Evolutionary conservation across 2,113 vertebrate genomes (phyloP).

Genomic region (Illadopsis cleaveri): DNA sequence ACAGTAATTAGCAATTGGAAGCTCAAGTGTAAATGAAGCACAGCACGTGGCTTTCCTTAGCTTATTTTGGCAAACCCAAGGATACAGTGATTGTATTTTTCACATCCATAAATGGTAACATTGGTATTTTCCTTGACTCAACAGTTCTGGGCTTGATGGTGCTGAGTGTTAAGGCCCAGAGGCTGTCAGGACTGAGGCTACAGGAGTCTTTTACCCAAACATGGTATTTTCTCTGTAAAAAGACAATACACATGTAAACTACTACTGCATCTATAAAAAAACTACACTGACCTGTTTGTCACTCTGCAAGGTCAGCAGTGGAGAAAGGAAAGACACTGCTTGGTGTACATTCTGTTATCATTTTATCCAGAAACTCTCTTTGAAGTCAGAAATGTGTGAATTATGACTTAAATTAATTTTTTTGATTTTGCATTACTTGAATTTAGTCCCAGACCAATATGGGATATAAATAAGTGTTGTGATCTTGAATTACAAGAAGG

Average conservation of each 20-base stretch:
- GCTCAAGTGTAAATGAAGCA: not conserved
- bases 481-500: conserved; percentile 17
- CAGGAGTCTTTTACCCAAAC: not conserved
- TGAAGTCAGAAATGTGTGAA: not conserved
- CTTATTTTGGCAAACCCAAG: not conserved
- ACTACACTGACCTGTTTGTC: fast-evolving
- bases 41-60: not conserved
- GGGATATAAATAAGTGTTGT: not conserved
- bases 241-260: not conserved
- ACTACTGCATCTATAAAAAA: not conserved
- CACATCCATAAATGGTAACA: conserved; percentile 31
- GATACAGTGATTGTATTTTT: not conserved
- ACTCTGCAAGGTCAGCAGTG: not conserved
- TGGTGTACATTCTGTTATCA: not conserved
- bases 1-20: not conserved
- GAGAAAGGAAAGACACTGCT: not conserved
- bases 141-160: not conserved
- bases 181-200: not conserved
- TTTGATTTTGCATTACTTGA: not conserved
- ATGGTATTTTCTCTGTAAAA: not conserved
- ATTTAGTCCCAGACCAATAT: not conserved
- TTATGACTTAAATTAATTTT: not conserved
- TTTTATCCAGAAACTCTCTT: not conserved
- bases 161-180: not conserved
- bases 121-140: not conserved